Percentiles rank a stretch among this genome's conserved stretches.
Conservation (phyloP, 2,113 vertebrate genomes). For the Okapia johnstoni region DNA sequence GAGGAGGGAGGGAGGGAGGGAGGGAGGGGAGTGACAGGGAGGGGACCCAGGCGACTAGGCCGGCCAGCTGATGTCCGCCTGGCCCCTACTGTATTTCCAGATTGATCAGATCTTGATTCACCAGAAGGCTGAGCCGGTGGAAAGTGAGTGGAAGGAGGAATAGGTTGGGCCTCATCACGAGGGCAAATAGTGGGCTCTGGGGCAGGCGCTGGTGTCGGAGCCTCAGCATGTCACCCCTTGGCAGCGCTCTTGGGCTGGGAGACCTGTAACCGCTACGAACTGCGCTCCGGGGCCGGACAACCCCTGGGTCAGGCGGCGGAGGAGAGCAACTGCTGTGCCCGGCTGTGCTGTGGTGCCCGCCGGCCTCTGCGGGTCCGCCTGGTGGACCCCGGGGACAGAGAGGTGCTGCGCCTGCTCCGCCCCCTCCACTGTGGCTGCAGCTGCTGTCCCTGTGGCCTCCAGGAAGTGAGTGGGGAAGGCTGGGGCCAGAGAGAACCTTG, state of each 20-base stretch:
- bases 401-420: slow-evolving; percentile 89
- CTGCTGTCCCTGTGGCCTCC: slow-evolving; percentile 91
- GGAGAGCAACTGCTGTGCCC: slow-evolving; percentile 89
- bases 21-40: not conserved
- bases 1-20: not conserved
- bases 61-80: not conserved
- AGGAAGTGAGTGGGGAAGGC: slow-evolving; percentile 81
- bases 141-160: slow-evolving; percentile 79
- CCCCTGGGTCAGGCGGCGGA: slow-evolving; percentile 89
- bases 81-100: slow-evolving; percentile 71
- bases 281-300: slow-evolving; percentile 89
- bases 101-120: slow-evolving; percentile 92
- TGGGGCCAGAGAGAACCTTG: not conserved
- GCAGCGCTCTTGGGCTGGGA: slow-evolving; percentile 88
- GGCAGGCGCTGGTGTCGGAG: not conserved
- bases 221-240: not conserved
- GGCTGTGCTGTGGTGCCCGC: slow-evolving; percentile 90
- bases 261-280: slow-evolving; percentile 88
- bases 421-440: slow-evolving; percentile 89
- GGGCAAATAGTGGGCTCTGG: not conserved
- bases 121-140: slow-evolving; percentile 89
- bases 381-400: slow-evolving; percentile 84
- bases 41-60: too few relatives aligned
- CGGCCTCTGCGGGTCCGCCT: slow-evolving; percentile 90
- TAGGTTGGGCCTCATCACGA: not conserved